phyloP scores from a whole-genome alignment of 2,888 invertebrate genomes.

The Drosophila rellima region DNA sequence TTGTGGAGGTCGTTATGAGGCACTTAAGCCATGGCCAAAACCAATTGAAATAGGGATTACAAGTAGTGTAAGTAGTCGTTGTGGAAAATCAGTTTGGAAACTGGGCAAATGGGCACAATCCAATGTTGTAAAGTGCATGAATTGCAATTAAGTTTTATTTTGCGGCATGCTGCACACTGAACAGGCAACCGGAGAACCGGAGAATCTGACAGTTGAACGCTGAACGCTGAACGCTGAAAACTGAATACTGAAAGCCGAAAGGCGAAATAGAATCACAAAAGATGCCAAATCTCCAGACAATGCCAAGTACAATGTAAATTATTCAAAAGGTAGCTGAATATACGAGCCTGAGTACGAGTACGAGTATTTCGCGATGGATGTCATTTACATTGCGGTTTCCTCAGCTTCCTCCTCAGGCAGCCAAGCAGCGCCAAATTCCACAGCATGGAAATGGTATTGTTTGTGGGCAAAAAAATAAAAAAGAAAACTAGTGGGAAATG shows the following conservation, averaged over 20 bases:
- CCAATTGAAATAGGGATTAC: conserved; percentile 36
- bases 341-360: conserved; percentile 12
- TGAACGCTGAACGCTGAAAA: conserved; percentile 6
- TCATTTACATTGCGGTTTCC: conserved; percentile 66
- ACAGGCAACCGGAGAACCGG: conserved; percentile 2
- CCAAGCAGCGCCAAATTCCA: conserved; percentile 32
- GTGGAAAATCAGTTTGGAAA: conserved; percentile 32
- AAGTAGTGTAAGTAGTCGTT: conserved; percentile 3
- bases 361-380: conserved; percentile 70
- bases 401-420: conserved; percentile 27
- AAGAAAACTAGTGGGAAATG: conserved; percentile 6
- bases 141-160: conserved; percentile 57
- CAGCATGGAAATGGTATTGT: conserved; percentile 58
- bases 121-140: conserved; percentile 47
- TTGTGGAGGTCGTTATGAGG: conserved; percentile 32
- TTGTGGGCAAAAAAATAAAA: conserved; percentile 26
- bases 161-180: conserved; percentile 44
- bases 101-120: conserved; percentile 28
- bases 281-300: conserved; percentile 69
- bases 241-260: conserved; percentile 27
- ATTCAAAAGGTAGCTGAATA: conserved; percentile 73
- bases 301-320: conserved; percentile 72
- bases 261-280: conserved; percentile 47
- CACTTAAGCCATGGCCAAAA: conserved; percentile 28
- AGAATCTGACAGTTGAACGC: conserved; percentile 14